phyloP scores from a whole-genome alignment of 2,113 vertebrate genomes.

The Sialia sialis region DNA sequence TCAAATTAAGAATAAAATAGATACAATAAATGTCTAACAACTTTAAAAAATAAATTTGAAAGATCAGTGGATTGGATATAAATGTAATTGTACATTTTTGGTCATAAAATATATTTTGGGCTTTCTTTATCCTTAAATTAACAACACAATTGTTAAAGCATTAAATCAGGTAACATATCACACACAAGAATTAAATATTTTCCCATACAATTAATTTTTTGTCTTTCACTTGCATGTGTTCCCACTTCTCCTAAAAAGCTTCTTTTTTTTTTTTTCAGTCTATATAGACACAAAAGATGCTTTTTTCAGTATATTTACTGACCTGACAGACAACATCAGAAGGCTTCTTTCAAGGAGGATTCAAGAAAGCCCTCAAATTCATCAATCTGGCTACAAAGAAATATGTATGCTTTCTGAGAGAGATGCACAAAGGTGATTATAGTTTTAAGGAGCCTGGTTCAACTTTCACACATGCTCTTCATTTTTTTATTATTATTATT shows the following conservation, averaged over 20 bases:
- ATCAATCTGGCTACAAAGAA: background rate
- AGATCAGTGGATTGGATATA: background rate
- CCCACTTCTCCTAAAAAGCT: background rate
- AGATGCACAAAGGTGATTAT: background rate
- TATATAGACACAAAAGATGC: background rate
- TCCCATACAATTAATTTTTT: background rate
- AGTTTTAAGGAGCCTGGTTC: background rate
- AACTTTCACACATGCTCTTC: background rate
- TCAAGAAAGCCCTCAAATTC: background rate
- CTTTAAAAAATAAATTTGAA: background rate
- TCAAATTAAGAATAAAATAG: background rate
- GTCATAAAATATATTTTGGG: background rate
- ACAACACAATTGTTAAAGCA: background rate
- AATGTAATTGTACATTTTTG: background rate
- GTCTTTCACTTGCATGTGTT: background rate
- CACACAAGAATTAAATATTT: background rate
- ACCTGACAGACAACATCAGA: background rate
- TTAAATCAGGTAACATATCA: background rate
- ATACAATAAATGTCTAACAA: background rate
- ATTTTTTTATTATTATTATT: background rate
- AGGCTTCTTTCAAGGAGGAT: background rate
- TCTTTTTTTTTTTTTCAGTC: background rate
- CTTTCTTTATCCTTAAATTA: background rate
- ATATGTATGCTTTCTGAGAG: background rate
- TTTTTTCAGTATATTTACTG: background rate